Percentiles rank a stretch among this genome's conserved stretches.
phyloP scores from a whole-genome alignment of 2,888 invertebrate species.

The Mesoligia furuncula region DNA sequence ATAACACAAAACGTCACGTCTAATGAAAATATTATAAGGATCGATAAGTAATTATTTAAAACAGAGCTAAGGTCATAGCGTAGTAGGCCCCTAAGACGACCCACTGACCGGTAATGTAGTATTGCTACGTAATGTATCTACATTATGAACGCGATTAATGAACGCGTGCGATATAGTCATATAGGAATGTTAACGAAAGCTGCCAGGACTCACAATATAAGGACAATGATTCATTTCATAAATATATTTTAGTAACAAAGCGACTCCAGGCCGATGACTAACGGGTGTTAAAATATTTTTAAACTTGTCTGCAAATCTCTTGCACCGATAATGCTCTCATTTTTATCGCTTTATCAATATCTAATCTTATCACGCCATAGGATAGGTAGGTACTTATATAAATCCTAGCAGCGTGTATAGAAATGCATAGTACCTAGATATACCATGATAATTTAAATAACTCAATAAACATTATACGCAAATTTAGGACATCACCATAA shows the following conservation, averaged over 20 bases:
- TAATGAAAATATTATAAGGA: constrained; percentile 4
- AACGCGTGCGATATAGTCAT: constrained; percentile 2
- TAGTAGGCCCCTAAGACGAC: too few species aligned
- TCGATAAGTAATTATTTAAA: constrained; percentile 39
- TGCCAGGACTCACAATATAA: constrained; percentile 7
- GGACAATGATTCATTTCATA: constrained; percentile 45
- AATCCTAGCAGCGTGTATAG: constrained; percentile 16
- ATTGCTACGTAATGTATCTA: neutral
- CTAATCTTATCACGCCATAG: constrained; percentile 38
- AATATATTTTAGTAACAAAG: constrained; percentile 56
- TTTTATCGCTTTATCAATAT: constrained; percentile 30
- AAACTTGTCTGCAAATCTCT: constrained; percentile 7
- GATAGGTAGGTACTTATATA: neutral
- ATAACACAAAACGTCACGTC: neutral
- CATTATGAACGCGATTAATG: neutral
- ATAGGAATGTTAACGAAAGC: constrained; percentile 18
- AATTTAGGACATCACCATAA: constrained; percentile 28
- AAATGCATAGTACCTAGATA: constrained; percentile 6
- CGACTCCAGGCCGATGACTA: constrained; percentile 3
- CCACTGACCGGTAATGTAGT: too few species aligned
- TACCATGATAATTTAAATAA: constrained; percentile 35
- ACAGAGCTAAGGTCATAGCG: constrained; percentile 27
- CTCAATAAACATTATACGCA: constrained; percentile 12
- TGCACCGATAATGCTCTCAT: constrained; percentile 12
- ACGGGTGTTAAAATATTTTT: constrained; percentile 12